These are phyloP conservation scores for Pseudorectes ferrugineus DNA, from an alignment of 2,113 vertebrate genomes.

Conservation along the genomic window DNA sequence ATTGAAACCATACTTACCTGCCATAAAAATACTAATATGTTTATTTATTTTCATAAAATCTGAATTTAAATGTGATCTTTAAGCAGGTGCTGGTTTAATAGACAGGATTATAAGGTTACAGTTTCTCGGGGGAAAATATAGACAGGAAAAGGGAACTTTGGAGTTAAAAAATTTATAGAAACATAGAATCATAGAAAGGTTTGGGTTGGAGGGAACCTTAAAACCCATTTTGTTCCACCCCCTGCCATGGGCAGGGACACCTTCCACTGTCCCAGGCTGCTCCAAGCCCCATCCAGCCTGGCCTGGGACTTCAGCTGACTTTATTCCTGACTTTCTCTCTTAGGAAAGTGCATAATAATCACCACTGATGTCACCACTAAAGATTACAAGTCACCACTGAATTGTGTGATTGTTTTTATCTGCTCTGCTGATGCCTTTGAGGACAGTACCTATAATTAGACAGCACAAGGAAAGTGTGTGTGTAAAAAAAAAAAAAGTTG, in stretches of 20 bases:
- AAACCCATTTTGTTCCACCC: background rate
- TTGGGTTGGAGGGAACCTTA: background rate
- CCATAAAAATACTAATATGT: background rate
- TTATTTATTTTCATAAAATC: background rate
- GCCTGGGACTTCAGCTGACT: background rate
- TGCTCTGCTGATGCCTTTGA: background rate
- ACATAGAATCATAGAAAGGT: too few species aligned
- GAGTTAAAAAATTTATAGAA: background rate
- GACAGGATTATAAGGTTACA: background rate
- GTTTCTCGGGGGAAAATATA: background rate
- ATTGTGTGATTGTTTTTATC: background rate
- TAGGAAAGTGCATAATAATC: background rate
- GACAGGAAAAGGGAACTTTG: background rate
- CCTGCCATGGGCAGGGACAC: background rate
- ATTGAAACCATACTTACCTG: background rate
- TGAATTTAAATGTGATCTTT: background rate
- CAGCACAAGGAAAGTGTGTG: background rate
- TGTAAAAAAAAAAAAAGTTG: background rate
- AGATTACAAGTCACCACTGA: background rate
- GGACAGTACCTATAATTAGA: background rate
- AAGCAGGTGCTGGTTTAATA: background rate
- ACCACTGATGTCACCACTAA: background rate
- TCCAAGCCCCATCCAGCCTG: background rate
- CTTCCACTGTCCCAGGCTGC: background rate
- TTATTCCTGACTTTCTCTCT: background rate